These are phyloP conservation scores for Agapostemon virescens DNA, from an alignment of 2,888 invertebrate genomes.

Conservation along the genomic window DNA sequence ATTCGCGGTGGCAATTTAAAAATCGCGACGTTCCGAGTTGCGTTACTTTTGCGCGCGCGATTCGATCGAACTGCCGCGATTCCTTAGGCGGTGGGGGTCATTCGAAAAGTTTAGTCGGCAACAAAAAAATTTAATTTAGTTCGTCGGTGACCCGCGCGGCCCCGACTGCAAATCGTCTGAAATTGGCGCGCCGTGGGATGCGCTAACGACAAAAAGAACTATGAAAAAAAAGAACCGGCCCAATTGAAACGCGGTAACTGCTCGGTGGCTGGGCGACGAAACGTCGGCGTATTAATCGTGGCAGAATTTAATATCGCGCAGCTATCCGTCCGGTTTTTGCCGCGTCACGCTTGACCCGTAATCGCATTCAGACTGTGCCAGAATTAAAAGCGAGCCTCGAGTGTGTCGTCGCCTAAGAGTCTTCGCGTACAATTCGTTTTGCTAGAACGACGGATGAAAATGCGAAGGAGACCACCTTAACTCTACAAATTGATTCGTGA, in stretches of 20 bases:
- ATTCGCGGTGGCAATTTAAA: not conserved
- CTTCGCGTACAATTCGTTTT: not conserved
- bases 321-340: slow-evolving; percentile 25
- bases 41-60: not conserved
- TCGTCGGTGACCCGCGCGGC: slow-evolving; percentile 2
- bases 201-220: not conserved
- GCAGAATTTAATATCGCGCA: slow-evolving; percentile 24
- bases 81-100: not conserved
- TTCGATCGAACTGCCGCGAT: not conserved
- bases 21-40: not conserved
- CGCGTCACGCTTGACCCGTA: slow-evolving; percentile 17
- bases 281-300: slow-evolving; percentile 20
- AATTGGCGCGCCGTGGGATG: slow-evolving; percentile 2
- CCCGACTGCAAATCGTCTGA: not conserved
- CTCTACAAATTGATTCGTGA: not conserved
- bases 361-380: slow-evolving; percentile 21
- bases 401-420: slow-evolving; percentile 8
- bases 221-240: not conserved
- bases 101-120: not conserved
- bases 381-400: slow-evolving; percentile 22
- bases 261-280: not conserved
- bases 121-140: slow-evolving; percentile 5
- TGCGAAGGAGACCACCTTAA: not conserved
- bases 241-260: slow-evolving; percentile 11
- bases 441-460: not conserved